A percentile compares a stretch with the other conserved stretches of the same genome.
Evolutionary conservation across 2,797 vertebrate genomes (phyloP).

Genomic region (Halcyon smyrnensis): DNA sequence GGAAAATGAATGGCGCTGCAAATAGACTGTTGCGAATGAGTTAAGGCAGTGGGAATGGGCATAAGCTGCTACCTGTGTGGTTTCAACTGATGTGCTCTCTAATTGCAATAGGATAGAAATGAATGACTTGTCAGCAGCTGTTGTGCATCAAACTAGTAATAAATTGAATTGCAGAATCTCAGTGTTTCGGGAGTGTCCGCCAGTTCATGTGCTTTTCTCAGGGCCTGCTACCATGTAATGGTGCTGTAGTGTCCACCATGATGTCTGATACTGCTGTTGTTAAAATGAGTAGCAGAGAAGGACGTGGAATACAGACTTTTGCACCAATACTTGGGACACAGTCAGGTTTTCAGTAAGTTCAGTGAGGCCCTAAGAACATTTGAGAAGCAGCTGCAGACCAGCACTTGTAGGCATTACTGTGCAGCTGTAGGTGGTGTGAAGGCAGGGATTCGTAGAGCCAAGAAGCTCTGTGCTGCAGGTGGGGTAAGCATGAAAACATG

Average conservation of each 20-base stretch:
- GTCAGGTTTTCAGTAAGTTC: not conserved
- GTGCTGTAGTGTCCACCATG: not conserved
- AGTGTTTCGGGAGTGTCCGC: not conserved
- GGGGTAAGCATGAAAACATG: not conserved
- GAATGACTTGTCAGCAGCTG: not conserved
- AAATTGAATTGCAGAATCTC: not conserved
- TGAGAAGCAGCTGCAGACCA: not conserved
- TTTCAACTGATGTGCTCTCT: not conserved
- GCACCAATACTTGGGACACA: not conserved
- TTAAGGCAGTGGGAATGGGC: not conserved
- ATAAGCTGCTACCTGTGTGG: slow-evolving; percentile 1
- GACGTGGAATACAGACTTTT: not conserved
- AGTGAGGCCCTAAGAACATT: accelerated
- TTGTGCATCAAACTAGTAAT: not conserved
- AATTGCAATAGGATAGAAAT: not conserved
- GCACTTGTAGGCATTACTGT: accelerated
- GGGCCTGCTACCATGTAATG: not conserved
- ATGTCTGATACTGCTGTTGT: not conserved
- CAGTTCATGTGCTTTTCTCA: accelerated
- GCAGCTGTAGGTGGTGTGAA: not conserved
- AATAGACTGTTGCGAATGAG: not conserved
- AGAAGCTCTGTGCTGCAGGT: not conserved
- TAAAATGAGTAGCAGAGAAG: not conserved
- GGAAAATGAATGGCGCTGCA: not conserved
- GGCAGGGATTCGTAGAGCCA: not conserved